Evolutionary conservation across 2,888 invertebrate genomes (phyloP).

Genomic region (Merodon equestris): DNA sequence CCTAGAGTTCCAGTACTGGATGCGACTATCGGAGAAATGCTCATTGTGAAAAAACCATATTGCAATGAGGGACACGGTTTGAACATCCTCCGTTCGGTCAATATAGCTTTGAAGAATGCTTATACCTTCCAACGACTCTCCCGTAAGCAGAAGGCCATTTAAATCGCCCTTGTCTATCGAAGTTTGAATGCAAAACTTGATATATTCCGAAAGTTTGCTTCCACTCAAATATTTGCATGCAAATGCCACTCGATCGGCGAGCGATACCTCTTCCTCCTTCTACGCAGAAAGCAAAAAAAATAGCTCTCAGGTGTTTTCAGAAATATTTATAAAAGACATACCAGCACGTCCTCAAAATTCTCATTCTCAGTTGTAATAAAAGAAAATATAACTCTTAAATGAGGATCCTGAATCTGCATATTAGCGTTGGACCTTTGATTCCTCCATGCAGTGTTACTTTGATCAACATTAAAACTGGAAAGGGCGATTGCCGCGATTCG

Average conservation of each 20-base stretch:
- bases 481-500: constrained; percentile 86
- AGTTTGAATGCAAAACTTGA: constrained; percentile 84
- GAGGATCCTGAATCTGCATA: constrained; percentile 90
- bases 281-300: constrained; percentile 74
- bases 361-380: constrained; percentile 91
- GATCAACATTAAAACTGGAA: constrained; percentile 92
- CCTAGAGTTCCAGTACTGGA: constrained; percentile 86
- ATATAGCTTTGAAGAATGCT: constrained; percentile 91
- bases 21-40: constrained; percentile 82
- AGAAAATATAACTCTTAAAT: constrained; percentile 93
- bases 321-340: constrained; percentile 77
- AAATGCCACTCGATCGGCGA: constrained; percentile 94
- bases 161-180: constrained; percentile 89
- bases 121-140: constrained; percentile 87
- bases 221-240: constrained; percentile 93
- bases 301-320: neutral
- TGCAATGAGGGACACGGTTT: constrained; percentile 90
- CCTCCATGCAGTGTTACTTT: constrained; percentile 86
- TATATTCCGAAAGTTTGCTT: constrained; percentile 87
- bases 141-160: constrained; percentile 91
- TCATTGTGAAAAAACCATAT: constrained; percentile 88
- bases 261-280: constrained; percentile 90
- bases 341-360: constrained; percentile 87
- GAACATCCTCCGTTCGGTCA: constrained; percentile 93
- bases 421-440: constrained; percentile 87